Evolutionary conservation across 2,113 vertebrate species (phyloP).

Genomic region (Callorhinus ursinus): DNA sequence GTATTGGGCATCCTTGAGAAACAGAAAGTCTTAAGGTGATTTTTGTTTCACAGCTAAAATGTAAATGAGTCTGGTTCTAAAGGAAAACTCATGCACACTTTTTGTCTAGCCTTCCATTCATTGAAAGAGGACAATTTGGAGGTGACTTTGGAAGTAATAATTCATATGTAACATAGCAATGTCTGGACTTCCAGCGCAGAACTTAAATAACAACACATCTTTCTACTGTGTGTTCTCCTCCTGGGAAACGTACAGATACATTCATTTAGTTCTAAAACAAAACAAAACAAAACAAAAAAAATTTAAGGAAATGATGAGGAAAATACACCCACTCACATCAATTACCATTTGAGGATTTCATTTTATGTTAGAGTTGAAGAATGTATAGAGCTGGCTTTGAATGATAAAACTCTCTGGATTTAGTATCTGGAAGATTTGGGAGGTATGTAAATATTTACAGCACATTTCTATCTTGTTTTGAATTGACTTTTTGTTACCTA

Average conservation of each 20-base stretch:
- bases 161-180: neutral
- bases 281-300: neutral
- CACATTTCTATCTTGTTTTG: neutral
- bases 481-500: conserved; percentile 9
- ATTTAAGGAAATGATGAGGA: neutral
- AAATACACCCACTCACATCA: neutral
- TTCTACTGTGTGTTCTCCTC: neutral
- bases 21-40: neutral
- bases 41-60: conserved; percentile 23
- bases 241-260: neutral
- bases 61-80: conserved; percentile 11
- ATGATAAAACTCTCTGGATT: conserved; percentile 4
- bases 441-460: neutral
- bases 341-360: neutral
- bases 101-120: conserved; percentile 12
- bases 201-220: neutral
- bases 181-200: neutral
- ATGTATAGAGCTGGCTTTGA: neutral
- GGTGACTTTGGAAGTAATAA: neutral
- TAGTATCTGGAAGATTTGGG: neutral
- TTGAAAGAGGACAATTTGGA: neutral
- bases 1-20: neutral
- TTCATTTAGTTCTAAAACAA: conserved; percentile 31
- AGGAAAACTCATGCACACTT: neutral
- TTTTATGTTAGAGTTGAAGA: conserved; percentile 28